Conservation (phyloP, 2,888 invertebrate genomes). For the Limnephilus rhombicus region DNA sequence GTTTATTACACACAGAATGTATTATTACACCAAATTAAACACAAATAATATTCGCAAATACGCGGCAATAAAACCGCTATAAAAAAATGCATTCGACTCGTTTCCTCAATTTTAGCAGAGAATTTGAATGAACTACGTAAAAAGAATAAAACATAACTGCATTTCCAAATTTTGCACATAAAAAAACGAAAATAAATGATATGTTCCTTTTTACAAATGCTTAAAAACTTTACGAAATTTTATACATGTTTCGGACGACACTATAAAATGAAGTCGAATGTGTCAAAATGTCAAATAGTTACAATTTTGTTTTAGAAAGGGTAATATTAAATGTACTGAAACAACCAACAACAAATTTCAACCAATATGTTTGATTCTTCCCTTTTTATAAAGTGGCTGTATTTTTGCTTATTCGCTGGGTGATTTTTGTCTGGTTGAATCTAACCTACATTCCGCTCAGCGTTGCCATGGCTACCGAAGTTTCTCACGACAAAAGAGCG, state of each 20-base stretch:
- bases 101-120: neutral
- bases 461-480: constrained; percentile 49
- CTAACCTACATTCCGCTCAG: constrained; percentile 48
- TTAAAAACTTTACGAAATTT: neutral
- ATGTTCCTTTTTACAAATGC: neutral
- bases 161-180: neutral
- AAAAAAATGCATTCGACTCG: neutral
- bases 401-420: neutral
- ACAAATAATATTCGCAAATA: neutral
- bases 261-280: neutral
- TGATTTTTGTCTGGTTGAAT: neutral
- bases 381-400: neutral
- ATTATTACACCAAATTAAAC: neutral
- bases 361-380: neutral
- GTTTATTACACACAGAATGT: neutral
- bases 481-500: constrained; percentile 36
- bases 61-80: neutral
- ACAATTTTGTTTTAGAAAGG: neutral
- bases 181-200: neutral
- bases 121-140: neutral
- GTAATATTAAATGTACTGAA: neutral
- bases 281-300: neutral
- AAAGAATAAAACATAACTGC: neutral
- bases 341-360: neutral
- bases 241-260: neutral